A percentile compares a stretch with the other conserved stretches of the same genome.
These are phyloP conservation scores for Fringilla coelebs DNA, from an alignment of 2,797 vertebrate genomes.

Conservation along the genomic window DNA sequence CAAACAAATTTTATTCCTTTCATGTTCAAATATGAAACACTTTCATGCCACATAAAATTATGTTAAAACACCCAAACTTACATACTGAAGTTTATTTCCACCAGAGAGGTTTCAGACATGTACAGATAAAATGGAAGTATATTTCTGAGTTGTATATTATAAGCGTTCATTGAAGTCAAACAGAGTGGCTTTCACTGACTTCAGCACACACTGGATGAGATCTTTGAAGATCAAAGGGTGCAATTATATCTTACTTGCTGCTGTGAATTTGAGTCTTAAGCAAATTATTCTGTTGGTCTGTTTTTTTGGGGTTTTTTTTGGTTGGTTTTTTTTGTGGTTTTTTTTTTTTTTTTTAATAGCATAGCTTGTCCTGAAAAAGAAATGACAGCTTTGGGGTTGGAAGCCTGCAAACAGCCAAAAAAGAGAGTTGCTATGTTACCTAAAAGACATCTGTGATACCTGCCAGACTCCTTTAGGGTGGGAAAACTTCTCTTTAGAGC, in stretches of 20 bases:
- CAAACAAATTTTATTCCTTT: slow-evolving; percentile 50
- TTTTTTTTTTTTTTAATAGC: not conserved
- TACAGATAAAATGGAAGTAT: slow-evolving; percentile 44
- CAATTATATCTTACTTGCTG: slow-evolving; percentile 52
- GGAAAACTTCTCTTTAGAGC: not conserved
- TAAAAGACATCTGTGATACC: not conserved
- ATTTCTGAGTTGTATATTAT: slow-evolving; percentile 24
- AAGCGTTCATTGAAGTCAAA: slow-evolving; percentile 55
- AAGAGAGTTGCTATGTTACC: not conserved
- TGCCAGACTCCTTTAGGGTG: not conserved
- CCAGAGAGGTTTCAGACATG: not conserved
- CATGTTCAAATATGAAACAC: slow-evolving; percentile 54
- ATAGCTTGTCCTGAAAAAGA: not conserved
- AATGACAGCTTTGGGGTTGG: not conserved
- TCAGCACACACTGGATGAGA: slow-evolving; percentile 51
- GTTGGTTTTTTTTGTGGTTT: too few relatives aligned
- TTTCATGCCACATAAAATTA: slow-evolving; percentile 45
- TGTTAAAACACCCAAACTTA: slow-evolving; percentile 35
- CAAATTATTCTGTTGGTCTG: slow-evolving; percentile 48
- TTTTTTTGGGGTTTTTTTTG: not conserved
- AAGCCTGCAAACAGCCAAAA: not conserved
- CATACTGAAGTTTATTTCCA: slow-evolving; percentile 29
- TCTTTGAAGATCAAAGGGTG: slow-evolving; percentile 62
- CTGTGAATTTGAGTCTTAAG: slow-evolving; percentile 42
- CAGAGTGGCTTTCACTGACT: slow-evolving; percentile 51